Evolutionary conservation across 2,888 invertebrate genomes (phyloP).

Genomic region (Pterobdella sp.): DNA sequence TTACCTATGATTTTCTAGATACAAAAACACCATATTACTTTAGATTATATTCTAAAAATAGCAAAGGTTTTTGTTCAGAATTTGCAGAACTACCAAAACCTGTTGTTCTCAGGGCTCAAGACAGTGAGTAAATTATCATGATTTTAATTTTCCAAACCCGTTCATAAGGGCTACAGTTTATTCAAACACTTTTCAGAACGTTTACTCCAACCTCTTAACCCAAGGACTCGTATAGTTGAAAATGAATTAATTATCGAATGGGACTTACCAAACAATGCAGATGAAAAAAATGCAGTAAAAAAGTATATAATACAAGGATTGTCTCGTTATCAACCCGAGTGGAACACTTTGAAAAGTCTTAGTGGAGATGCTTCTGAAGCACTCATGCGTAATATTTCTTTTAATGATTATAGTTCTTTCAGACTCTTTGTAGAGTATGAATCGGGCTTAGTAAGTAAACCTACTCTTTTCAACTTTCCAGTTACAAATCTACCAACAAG

Average conservation of each 20-base stretch:
- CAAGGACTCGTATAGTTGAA: background rate
- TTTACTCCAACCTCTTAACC: background rate
- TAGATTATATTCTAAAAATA: constrained; percentile 73
- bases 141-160: background rate
- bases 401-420: background rate
- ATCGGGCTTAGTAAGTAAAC: background rate
- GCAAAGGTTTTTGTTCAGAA: constrained; percentile 60
- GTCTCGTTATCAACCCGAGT: background rate
- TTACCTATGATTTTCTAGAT: constrained; percentile 28
- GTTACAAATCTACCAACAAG: background rate
- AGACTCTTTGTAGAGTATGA: constrained; percentile 7
- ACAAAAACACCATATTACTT: constrained; percentile 62
- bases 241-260: background rate
- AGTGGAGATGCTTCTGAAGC: background rate
- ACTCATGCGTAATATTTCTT: background rate
- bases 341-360: background rate
- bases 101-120: constrained; percentile 47
- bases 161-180: background rate
- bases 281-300: background rate
- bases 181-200: background rate
- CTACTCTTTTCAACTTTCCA: too few relatives aligned
- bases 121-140: background rate
- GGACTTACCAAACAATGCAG: background rate
- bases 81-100: constrained; percentile 67
- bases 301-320: background rate